Percentiles rank a stretch among this genome's conserved stretches.
phyloP scores from a whole-genome alignment of 2,888 invertebrate genomes.

The Dicranocentrus wangi region DNA sequence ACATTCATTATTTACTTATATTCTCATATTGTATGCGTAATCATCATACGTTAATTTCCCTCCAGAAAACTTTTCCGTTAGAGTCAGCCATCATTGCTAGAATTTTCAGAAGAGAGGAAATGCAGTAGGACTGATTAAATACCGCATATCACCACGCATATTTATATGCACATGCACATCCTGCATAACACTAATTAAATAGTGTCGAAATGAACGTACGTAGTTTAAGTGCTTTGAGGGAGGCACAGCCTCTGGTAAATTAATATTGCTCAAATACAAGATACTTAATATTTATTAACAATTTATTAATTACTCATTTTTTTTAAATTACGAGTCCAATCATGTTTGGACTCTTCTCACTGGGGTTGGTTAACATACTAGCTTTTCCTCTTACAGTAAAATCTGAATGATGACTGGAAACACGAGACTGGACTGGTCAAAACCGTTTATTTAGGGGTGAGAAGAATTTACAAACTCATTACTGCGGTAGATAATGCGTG shows the following conservation, averaged over 20 bases:
- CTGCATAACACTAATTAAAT: too few relatives aligned
- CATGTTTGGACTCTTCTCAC: slow-evolving; percentile 35
- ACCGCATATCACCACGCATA: too few relatives aligned
- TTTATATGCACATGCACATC: too few relatives aligned
- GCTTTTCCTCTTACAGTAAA: not conserved
- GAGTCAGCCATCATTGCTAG: too few relatives aligned
- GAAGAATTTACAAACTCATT: not conserved
- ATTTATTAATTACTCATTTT: not conserved
- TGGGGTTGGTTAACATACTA: slow-evolving; percentile 20
- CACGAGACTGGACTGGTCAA: too few relatives aligned
- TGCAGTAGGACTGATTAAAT: too few relatives aligned
- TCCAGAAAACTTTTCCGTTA: not conserved
- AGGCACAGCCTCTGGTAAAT: slow-evolving; percentile 57
- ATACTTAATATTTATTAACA: not conserved
- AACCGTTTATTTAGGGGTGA: too few relatives aligned
- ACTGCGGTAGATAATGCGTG: slow-evolving; percentile 32
- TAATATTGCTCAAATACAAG: too few relatives aligned
- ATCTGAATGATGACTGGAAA: slow-evolving; percentile 2
- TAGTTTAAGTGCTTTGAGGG: not conserved
- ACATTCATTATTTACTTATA: slow-evolving; percentile 3
- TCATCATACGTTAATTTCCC: not conserved
- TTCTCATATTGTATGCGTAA: too few relatives aligned
- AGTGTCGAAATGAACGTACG: not conserved
- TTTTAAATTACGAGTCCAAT: not conserved
- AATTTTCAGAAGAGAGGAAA: too few relatives aligned